These are phyloP conservation scores for Pangasius sanitwongsei DNA, from an alignment of 2,797 vertebrate species.

Conservation along the genomic window DNA sequence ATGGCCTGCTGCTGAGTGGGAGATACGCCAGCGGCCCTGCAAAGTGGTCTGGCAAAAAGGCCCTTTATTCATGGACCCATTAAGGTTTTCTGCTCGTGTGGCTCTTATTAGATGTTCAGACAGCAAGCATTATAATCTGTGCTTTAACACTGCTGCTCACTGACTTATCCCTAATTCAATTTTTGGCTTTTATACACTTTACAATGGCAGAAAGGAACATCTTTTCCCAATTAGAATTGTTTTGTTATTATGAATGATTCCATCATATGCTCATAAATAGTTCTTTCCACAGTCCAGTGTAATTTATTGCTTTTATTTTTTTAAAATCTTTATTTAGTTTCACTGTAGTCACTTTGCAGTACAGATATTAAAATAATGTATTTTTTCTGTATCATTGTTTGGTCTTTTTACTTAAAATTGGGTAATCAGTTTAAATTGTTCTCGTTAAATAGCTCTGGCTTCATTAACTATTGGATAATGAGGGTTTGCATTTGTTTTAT, in stretches of 20 bases:
- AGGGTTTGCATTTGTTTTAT: background rate
- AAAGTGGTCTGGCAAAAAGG: slow-evolving; percentile 39
- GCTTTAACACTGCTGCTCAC: slow-evolving; percentile 11
- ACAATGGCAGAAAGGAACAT: slow-evolving; percentile 8
- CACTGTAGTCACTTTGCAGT: background rate
- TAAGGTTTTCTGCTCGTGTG: slow-evolving; percentile 34
- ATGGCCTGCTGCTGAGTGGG: slow-evolving; percentile 36
- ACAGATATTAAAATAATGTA: background rate
- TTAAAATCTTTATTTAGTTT: background rate
- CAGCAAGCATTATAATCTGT: slow-evolving; percentile 12
- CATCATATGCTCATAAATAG: slow-evolving; percentile 44
- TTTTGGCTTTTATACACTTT: slow-evolving; percentile 16
- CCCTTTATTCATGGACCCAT: slow-evolving; percentile 29
- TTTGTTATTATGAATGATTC: slow-evolving; percentile 45
- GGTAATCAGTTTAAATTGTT: background rate
- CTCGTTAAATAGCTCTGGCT: background rate
- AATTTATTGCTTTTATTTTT: slow-evolving; percentile 11
- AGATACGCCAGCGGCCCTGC: slow-evolving; percentile 35
- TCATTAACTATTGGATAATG: background rate
- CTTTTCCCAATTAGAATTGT: slow-evolving; percentile 36
- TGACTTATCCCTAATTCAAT: slow-evolving; percentile 13
- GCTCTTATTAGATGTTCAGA: slow-evolving; percentile 46
- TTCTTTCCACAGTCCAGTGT: background rate
- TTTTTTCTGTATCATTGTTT: slow-evolving; percentile 9
- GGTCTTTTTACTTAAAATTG: background rate